Conservation (phyloP, 2,888 invertebrate species). For the Temnothorax ravouxi region DNA sequence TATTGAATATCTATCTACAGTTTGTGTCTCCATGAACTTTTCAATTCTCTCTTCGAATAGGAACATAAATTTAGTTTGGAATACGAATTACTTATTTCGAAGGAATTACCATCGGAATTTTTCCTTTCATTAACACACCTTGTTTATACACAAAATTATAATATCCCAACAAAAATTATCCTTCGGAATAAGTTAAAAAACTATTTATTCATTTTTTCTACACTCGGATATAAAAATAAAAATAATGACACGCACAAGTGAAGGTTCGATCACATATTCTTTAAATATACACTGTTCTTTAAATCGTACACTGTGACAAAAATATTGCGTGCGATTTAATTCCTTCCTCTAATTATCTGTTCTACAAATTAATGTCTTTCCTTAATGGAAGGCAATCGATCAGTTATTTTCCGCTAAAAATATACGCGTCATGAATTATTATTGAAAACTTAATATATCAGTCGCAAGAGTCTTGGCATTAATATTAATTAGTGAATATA, state of each 20-base stretch:
- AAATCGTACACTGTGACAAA: neutral
- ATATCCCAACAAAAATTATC: neutral
- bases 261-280: neutral
- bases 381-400: neutral
- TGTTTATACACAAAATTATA: neutral
- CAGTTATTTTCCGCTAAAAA: neutral
- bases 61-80: constrained; percentile 2
- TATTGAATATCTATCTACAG: too few relatives aligned
- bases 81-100: neutral
- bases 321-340: neutral
- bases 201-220: neutral
- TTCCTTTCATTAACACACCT: neutral
- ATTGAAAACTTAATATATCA: neutral
- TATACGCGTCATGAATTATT: neutral
- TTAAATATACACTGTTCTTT: neutral
- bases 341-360: neutral
- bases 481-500: neutral
- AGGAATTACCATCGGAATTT: neutral
- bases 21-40: constrained; percentile 6
- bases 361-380: neutral
- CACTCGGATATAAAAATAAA: neutral
- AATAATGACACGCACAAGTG: neutral
- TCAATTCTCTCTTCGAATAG: neutral
- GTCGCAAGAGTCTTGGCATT: neutral
- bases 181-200: neutral